phyloP scores from a whole-genome alignment of 2,113 vertebrate genomes.

The Rhinopithecus roxellana region DNA sequence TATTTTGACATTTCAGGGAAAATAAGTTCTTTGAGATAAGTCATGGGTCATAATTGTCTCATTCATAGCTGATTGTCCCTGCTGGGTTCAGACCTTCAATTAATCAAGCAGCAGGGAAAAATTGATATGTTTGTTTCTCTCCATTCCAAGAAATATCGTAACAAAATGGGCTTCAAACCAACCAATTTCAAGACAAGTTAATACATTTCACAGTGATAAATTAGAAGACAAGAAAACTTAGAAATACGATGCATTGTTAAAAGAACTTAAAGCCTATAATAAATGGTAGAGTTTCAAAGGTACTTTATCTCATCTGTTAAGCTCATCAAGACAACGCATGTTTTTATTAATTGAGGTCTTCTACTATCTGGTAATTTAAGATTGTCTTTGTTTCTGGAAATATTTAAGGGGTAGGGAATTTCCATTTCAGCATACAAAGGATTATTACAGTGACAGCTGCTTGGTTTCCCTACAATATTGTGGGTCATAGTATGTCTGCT shows the following conservation, averaged over 20 bases:
- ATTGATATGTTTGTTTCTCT: not conserved
- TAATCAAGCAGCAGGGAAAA: conserved; percentile 22
- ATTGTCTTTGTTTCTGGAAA: too few species aligned
- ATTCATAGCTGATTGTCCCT: conserved; percentile 16
- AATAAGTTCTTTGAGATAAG: conserved; percentile 37
- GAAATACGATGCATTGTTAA: not conserved
- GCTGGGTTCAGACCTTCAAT: conserved; percentile 13
- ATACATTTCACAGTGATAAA: not conserved
- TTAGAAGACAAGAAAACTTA: not conserved
- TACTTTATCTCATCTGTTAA: not conserved
- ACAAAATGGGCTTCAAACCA: not conserved
- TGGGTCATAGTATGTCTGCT: too few species aligned
- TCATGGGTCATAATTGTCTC: conserved; percentile 27
- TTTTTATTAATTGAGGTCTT: too few species aligned
- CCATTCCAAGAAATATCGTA: not conserved
- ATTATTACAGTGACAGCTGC: too few species aligned
- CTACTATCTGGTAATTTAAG: too few species aligned
- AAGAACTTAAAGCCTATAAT: not conserved
- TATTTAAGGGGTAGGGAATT: too few species aligned
- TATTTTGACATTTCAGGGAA: conserved; percentile 47
- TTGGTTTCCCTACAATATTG: too few species aligned
- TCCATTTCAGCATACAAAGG: too few species aligned
- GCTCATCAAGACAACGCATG: not conserved
- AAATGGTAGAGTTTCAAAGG: not conserved
- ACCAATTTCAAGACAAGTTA: not conserved